phyloP scores from a whole-genome alignment of 2,797 vertebrate species.

The Benthosema pterotum region DNA sequence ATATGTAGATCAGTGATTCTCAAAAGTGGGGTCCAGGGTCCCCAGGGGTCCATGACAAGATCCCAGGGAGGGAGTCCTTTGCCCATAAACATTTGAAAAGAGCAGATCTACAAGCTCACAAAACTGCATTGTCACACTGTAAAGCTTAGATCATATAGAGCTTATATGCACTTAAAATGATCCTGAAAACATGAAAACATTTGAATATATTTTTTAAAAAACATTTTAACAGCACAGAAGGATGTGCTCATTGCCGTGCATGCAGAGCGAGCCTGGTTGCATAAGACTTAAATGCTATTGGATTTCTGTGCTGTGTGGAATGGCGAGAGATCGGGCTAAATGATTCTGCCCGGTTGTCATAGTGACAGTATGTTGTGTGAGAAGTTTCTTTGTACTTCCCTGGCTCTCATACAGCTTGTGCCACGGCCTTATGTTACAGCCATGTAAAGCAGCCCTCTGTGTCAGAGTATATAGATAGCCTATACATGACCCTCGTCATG shows the following conservation, averaged over 20 bases:
- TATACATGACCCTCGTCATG: conserved; percentile 31
- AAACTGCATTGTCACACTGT: too few relatives aligned
- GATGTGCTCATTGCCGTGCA: conserved; percentile 63
- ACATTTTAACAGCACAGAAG: conserved; percentile 11
- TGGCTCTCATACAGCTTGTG: conserved; percentile 72
- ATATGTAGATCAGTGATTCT: conserved; percentile 8
- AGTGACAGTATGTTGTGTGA: conserved; percentile 82
- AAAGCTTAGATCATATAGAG: too few relatives aligned
- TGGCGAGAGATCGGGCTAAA: conserved; percentile 81
- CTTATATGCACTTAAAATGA: too few relatives aligned
- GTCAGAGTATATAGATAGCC: conserved; percentile 43
- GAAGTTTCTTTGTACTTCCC: conserved; percentile 79
- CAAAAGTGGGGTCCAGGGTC: too few relatives aligned
- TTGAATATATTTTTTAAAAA: too few relatives aligned
- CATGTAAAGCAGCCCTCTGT: conserved; percentile 56
- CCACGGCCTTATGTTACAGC: conserved; percentile 64
- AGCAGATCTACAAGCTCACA: too few relatives aligned
- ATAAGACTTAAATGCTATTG: conserved; percentile 79
- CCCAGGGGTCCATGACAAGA: too few relatives aligned
- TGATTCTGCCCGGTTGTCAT: conserved; percentile 83
- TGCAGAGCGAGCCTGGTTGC: conserved; percentile 65
- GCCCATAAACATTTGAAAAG: too few relatives aligned
- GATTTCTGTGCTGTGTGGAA: conserved; percentile 79
- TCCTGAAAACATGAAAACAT: too few relatives aligned
- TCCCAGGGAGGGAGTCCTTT: too few relatives aligned